Conservation (phyloP, 2,113 vertebrate species). For the Lanius collurio region DNA sequence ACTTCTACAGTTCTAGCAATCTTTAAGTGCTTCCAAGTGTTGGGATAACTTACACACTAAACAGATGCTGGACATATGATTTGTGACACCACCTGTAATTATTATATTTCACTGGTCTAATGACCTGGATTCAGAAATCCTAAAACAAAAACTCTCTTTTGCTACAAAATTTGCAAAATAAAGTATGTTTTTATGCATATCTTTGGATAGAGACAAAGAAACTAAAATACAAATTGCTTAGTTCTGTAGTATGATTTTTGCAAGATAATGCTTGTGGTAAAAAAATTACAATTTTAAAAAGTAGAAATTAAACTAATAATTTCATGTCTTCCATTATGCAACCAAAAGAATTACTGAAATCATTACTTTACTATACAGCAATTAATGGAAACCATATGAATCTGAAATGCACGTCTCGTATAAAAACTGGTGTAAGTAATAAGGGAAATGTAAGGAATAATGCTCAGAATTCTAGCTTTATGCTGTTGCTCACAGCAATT, state of each 20-base stretch:
- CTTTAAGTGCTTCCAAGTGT: background rate
- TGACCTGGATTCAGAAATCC: background rate
- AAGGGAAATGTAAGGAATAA: background rate
- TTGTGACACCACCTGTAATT: background rate
- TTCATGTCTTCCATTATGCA: background rate
- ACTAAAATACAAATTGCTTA: background rate
- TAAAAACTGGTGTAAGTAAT: fast-evolving
- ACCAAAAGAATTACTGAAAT: background rate
- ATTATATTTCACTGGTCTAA: background rate
- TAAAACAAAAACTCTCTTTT: background rate
- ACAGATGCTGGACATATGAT: background rate
- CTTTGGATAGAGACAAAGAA: background rate
- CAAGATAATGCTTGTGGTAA: background rate
- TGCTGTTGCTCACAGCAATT: background rate
- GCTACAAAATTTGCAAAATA: background rate
- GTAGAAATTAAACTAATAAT: background rate
- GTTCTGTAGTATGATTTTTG: background rate
- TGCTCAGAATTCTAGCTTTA: background rate
- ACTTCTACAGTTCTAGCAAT: background rate
- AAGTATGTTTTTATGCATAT: background rate
- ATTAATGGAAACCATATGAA: background rate
- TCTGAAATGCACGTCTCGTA: fast-evolving
- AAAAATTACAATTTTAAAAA: background rate
- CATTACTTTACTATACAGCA: background rate
- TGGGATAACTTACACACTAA: background rate